Conservation (phyloP, 2,888 invertebrate species). For the Aspidapion aeneum region DNA sequence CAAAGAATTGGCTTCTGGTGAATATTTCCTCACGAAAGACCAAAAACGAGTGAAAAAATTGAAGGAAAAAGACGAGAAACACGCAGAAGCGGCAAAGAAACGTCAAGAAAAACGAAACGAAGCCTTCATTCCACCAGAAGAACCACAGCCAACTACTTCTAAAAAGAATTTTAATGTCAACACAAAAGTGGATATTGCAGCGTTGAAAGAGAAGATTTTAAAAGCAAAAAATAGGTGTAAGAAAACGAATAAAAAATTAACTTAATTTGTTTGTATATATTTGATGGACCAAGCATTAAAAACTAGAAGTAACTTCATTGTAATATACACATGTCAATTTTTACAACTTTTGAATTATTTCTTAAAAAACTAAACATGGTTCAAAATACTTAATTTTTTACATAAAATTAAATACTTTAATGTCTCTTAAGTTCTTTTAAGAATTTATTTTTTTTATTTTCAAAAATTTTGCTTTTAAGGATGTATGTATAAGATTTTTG, state of each 20-base stretch:
- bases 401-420: no score
- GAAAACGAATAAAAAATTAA: conserved; percentile 16
- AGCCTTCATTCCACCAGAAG: conserved; percentile 84
- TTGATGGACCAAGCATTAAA: no score
- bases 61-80: conserved; percentile 75
- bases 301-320: no score
- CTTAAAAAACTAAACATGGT: no score
- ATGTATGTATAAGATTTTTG: no score
- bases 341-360: no score
- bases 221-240: conserved; percentile 54
- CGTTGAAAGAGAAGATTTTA: conserved; percentile 73
- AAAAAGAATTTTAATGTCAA: conserved; percentile 38
- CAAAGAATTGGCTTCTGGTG: conserved; percentile 89
- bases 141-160: conserved; percentile 44
- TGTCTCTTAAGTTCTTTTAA: no score
- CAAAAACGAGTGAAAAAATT: conserved; percentile 68
- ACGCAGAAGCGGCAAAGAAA: conserved; percentile 66
- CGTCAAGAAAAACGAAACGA: conserved; percentile 74
- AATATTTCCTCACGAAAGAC: conserved; percentile 91
- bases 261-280: no score
- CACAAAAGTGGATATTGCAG: conserved; percentile 61
- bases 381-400: no score
- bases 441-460: no score
- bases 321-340: no score
- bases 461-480: no score